phyloP scores from a whole-genome alignment of 2,113 vertebrate species.

The Eulemur macaco region DNA sequence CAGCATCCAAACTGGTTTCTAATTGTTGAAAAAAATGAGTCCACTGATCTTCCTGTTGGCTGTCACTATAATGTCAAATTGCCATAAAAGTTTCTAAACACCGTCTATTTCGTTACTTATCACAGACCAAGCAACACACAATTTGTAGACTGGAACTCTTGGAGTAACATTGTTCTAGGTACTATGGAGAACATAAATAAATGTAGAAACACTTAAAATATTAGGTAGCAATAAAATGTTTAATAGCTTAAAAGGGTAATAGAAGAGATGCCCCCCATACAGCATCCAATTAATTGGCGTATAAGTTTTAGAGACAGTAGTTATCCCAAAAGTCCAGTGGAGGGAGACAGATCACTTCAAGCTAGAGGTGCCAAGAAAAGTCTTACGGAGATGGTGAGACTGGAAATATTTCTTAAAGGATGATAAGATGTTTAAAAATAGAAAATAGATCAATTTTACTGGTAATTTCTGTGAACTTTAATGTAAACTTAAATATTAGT shows the following conservation, averaged over 20 bases:
- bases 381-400: background rate
- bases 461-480: background rate
- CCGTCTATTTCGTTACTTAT: background rate
- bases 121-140: background rate
- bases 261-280: background rate
- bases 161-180: background rate
- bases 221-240: background rate
- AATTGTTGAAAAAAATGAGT: background rate
- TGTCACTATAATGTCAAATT: background rate
- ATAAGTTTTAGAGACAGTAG: background rate
- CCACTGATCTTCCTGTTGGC: background rate
- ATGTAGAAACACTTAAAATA: background rate
- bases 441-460: background rate
- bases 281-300: background rate
- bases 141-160: background rate
- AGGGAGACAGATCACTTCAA: background rate
- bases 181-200: conserved; percentile 7
- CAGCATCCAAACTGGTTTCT: background rate
- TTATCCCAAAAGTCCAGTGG: background rate
- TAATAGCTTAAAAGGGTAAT: background rate
- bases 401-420: background rate
- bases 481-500: background rate
- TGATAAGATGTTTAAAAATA: conserved; percentile 31
- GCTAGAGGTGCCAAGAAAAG: background rate
- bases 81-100: background rate